phyloP scores from a whole-genome alignment of 2,797 vertebrate genomes.

The Novumbra hubbsi region DNA sequence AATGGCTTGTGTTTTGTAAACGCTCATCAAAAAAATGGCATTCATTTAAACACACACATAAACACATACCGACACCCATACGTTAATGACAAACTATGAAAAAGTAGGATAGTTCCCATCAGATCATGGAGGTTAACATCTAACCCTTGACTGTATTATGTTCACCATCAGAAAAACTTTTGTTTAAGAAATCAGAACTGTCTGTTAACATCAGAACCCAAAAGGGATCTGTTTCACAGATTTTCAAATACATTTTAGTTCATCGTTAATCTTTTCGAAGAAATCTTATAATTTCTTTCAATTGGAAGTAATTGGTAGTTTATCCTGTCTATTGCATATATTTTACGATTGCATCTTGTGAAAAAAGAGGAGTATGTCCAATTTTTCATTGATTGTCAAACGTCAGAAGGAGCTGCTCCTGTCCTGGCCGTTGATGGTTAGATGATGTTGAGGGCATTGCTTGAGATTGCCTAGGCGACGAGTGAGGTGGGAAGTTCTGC shows the following conservation, averaged over 20 bases:
- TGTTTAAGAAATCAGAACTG: too few relatives aligned
- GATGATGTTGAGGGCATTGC: conserved; percentile 1
- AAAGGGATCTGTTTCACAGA: too few relatives aligned
- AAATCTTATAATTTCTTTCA: too few relatives aligned
- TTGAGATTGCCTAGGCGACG: conserved; percentile 10
- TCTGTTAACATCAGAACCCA: too few relatives aligned
- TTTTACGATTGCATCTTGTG: conserved; percentile 3
- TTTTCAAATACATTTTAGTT: too few relatives aligned
- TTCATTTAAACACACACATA: too few relatives aligned
- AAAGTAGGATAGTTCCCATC: not conserved
- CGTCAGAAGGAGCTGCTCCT: not conserved
- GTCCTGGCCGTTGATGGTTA: not conserved
- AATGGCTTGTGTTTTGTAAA: too few relatives aligned
- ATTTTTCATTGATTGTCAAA: not conserved
- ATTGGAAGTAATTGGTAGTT: too few relatives aligned
- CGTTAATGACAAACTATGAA: not conserved
- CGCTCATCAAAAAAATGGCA: too few relatives aligned
- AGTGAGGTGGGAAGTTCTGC: not conserved
- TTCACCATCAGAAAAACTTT: not conserved
- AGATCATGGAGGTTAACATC: not conserved
- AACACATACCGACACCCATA: too few relatives aligned
- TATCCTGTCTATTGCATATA: not conserved
- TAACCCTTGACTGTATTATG: not conserved
- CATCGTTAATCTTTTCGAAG: too few relatives aligned
- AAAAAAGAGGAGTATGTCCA: not conserved